These are phyloP conservation scores for Pocota personata DNA, from an alignment of 2,888 invertebrate genomes.

Conservation along the genomic window DNA sequence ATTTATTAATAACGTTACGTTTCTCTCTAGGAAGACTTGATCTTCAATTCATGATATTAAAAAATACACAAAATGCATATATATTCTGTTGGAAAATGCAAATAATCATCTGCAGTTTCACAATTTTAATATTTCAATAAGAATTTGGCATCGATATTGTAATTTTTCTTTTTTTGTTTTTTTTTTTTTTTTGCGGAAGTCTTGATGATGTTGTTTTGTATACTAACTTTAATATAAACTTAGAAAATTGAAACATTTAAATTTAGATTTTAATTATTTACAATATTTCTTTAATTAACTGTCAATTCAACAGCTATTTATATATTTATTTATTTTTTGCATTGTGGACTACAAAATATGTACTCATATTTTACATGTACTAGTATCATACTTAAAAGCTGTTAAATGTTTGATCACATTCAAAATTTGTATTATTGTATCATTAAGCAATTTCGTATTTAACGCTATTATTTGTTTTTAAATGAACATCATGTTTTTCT, in stretches of 20 bases:
- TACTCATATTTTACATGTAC: slow-evolving; percentile 54
- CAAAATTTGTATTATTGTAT: slow-evolving; percentile 71
- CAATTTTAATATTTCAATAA: slow-evolving; percentile 58
- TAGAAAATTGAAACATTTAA: slow-evolving; percentile 64
- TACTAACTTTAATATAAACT: slow-evolving; percentile 65
- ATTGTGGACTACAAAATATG: slow-evolving; percentile 61
- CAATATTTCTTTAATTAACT: slow-evolving; percentile 50
- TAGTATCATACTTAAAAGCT: slow-evolving; percentile 56
- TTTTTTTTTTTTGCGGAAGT: slow-evolving; percentile 60
- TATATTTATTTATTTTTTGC: slow-evolving; percentile 11
- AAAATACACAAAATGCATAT: slow-evolving; percentile 69
- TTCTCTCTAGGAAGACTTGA: slow-evolving; percentile 73
- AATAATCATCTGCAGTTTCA: slow-evolving; percentile 45
- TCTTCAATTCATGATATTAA: slow-evolving; percentile 73
- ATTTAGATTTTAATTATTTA: slow-evolving; percentile 59
- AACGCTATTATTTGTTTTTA: slow-evolving; percentile 39
- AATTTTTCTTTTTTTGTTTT: too few relatives aligned
- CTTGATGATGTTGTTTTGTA: slow-evolving; percentile 68
- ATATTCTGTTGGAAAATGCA: slow-evolving; percentile 55
- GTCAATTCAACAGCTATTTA: slow-evolving; percentile 40
- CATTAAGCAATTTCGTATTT: slow-evolving; percentile 57
- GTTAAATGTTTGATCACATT: slow-evolving; percentile 69
- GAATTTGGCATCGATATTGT: slow-evolving; percentile 72
- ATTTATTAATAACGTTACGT: slow-evolving; percentile 65
- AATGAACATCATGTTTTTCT: not conserved